A percentile compares a stretch with the other conserved stretches of the same genome.
These are phyloP conservation scores for Danaus melanippus DNA, from an alignment of 1,140 invertebrate genomes.

Conservation along the genomic window DNA sequence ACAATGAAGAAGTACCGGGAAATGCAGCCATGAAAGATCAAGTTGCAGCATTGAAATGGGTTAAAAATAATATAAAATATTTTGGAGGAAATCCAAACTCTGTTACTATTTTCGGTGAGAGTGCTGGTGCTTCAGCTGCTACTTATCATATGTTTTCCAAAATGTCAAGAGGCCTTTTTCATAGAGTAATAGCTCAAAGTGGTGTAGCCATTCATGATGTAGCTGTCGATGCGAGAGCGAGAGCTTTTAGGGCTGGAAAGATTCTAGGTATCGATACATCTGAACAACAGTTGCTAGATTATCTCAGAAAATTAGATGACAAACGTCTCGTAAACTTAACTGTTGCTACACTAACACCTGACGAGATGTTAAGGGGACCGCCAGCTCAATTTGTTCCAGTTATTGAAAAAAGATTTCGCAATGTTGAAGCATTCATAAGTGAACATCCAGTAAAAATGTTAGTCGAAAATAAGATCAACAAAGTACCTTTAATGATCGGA, in stretches of 20 bases:
- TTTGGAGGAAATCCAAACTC: conserved; percentile 82
- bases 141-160: conserved; percentile 80
- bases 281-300: conserved; percentile 53
- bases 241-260: conserved; percentile 54
- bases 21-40: conserved; percentile 79
- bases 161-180: conserved; percentile 74
- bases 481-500: conserved; percentile 75
- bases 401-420: conserved; percentile 47
- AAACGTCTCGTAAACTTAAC: conserved; percentile 29
- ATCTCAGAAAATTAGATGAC: conserved; percentile 52
- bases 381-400: conserved; percentile 53
- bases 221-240: conserved; percentile 39
- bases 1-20: conserved; percentile 72
- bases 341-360: conserved; percentile 25
- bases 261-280: conserved; percentile 61
- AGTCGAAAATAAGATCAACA: conserved; percentile 54
- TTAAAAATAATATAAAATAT: conserved; percentile 53
- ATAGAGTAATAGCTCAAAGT: conserved; percentile 72
- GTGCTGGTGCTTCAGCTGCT: conserved; percentile 78
- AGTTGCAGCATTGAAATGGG: conserved; percentile 56
- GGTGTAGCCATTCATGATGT: conserved; percentile 70
- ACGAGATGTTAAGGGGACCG: conserved; percentile 45
- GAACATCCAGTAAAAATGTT: conserved; percentile 41
- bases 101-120: conserved; percentile 80
- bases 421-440: conserved; percentile 47